phyloP scores from a whole-genome alignment of 2,113 vertebrate genomes.

The Sapajus apella region DNA sequence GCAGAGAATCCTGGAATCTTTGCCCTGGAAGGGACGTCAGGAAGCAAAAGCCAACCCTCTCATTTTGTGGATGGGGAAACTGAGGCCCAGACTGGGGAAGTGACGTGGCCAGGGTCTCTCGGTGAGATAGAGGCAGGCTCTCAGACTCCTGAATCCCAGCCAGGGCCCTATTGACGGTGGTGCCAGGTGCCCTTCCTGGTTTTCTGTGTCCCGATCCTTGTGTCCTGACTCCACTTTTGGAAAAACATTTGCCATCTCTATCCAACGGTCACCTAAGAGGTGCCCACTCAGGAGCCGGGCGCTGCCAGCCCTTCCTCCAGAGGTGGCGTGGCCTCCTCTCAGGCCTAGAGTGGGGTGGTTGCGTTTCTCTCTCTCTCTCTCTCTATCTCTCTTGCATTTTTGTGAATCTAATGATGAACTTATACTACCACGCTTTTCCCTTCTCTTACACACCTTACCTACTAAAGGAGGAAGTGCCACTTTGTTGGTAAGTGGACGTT shows the following conservation, averaged over 20 bases:
- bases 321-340: slow-evolving; percentile 60
- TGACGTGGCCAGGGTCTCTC: neutral
- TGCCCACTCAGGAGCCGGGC: slow-evolving; percentile 33
- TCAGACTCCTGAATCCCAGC: slow-evolving; percentile 14
- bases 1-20: neutral
- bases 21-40: neutral
- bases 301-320: slow-evolving; percentile 39
- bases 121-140: slow-evolving; percentile 48
- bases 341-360: slow-evolving; percentile 91
- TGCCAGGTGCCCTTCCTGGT: slow-evolving; percentile 44
- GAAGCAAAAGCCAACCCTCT: neutral
- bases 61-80: slow-evolving; percentile 20
- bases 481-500: slow-evolving; percentile 99
- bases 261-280: slow-evolving; percentile 27
- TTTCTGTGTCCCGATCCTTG: slow-evolving; percentile 30
- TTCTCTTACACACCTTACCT: slow-evolving; percentile 99
- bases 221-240: slow-evolving; percentile 60
- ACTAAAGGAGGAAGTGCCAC: slow-evolving; percentile 99
- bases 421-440: slow-evolving; percentile 99
- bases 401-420: slow-evolving; percentile 99
- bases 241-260: slow-evolving; percentile 35
- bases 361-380: slow-evolving; percentile 91
- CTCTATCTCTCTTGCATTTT: slow-evolving; percentile 99
- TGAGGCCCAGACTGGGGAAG: slow-evolving; percentile 19
- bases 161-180: slow-evolving; percentile 7